A percentile compares a stretch with the other conserved stretches of the same genome.
Evolutionary conservation across 2,888 invertebrate genomes (phyloP).

Genomic region (Orgyia antiqua): DNA sequence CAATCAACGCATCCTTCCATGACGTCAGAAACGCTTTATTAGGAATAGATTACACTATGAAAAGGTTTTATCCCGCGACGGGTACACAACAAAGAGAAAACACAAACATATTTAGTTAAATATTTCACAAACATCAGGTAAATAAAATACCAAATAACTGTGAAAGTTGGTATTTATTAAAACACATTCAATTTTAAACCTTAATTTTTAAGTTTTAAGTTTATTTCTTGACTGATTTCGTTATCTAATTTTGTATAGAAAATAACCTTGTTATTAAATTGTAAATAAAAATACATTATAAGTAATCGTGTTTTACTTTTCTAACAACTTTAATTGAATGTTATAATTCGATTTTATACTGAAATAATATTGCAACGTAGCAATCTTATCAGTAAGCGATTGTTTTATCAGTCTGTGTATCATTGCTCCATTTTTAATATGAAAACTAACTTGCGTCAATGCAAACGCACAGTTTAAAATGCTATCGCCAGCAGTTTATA

Average conservation of each 20-base stretch:
- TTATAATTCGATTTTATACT: constrained; percentile 14
- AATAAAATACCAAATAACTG: constrained; percentile 1
- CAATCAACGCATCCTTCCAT: constrained; percentile 47
- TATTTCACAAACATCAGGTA: constrained; percentile 13
- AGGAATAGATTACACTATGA: constrained; percentile 61
- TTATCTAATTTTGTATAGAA: constrained; percentile 1
- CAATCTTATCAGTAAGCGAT: constrained; percentile 61
- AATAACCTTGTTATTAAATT: constrained; percentile 18
- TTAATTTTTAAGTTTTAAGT: constrained; percentile 9
- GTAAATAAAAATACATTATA: constrained; percentile 18
- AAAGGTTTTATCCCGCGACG: constrained; percentile 46
- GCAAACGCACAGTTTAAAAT: constrained; percentile 20
- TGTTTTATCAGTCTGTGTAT: constrained; percentile 50
- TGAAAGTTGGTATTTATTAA: constrained; percentile 5
- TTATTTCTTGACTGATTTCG: constrained; percentile 9
- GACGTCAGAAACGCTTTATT: constrained; percentile 59
- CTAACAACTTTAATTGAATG: constrained; percentile 6
- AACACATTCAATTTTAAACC: constrained; percentile 14
- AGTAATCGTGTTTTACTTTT: constrained; percentile 15
- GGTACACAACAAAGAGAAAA: constrained; percentile 43
- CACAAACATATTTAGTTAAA: constrained; percentile 39
- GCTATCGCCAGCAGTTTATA: constrained; percentile 1
- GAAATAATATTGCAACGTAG: constrained; percentile 20
- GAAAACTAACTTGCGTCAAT: constrained; percentile 37
- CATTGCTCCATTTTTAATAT: constrained; percentile 53